phyloP scores from a whole-genome alignment of 2,888 invertebrate genomes.

The Lithophane leautieri region DNA sequence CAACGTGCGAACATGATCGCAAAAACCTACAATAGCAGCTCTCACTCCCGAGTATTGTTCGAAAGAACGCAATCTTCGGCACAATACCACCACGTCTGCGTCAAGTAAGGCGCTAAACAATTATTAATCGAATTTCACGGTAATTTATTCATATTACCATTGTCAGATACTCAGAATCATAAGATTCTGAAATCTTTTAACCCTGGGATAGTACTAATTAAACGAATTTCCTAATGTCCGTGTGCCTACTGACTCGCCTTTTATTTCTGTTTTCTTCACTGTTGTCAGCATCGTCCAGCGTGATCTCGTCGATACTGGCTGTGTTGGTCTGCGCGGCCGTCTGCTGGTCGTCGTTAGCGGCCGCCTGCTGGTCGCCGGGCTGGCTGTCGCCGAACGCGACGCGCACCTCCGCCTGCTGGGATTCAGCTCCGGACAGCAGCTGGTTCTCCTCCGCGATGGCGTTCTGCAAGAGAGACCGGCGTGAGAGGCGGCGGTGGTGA shows the following conservation, averaged over 20 bases:
- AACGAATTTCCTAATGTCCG: not conserved
- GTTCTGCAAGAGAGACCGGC: slow-evolving; percentile 76
- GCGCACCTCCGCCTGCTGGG: slow-evolving; percentile 91
- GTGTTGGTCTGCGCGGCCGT: slow-evolving; percentile 91
- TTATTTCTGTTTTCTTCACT: slow-evolving; percentile 96
- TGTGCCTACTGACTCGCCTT: slow-evolving; percentile 81
- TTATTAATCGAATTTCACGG: slow-evolving; percentile 13
- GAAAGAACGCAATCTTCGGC: slow-evolving; percentile 33
- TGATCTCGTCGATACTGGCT: slow-evolving; percentile 93
- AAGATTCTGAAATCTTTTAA: slow-evolving; percentile 8
- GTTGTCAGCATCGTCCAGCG: slow-evolving; percentile 92
- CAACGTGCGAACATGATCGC: slow-evolving; percentile 80
- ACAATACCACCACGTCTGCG: not conserved
- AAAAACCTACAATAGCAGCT: slow-evolving; percentile 75
- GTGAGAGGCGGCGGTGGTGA: slow-evolving; percentile 28
- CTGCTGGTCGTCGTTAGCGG: slow-evolving; percentile 82
- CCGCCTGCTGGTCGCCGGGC: slow-evolving; percentile 70
- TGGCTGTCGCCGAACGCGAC: slow-evolving; percentile 89
- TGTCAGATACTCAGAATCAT: not conserved
- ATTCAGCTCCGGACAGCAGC: slow-evolving; percentile 90
- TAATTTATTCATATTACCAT: slow-evolving; percentile 15
- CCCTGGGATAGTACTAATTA: not conserved
- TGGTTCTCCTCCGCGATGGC: slow-evolving; percentile 87
- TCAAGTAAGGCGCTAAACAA: slow-evolving; percentile 5
- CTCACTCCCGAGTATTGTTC: slow-evolving; percentile 52